Evolutionary conservation across 2,113 vertebrate genomes (phyloP).

Genomic region (Microcebus tavaratra): DNA sequence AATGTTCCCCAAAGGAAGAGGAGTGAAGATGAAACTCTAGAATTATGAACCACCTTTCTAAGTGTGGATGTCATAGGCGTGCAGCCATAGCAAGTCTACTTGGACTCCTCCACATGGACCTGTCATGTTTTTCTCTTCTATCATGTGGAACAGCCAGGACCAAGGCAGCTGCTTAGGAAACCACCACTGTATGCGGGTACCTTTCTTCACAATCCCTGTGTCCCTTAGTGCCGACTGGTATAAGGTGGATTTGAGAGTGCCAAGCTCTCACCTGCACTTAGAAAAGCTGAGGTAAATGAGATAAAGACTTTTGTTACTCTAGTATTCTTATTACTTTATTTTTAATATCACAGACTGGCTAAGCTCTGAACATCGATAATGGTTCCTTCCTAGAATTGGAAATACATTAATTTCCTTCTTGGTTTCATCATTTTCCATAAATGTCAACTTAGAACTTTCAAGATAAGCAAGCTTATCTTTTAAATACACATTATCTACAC

Average conservation of each 20-base stretch:
- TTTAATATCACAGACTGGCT: background rate
- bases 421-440: background rate
- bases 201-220: background rate
- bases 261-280: background rate
- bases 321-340: background rate
- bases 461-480: background rate
- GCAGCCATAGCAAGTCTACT: accelerated
- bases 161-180: accelerated
- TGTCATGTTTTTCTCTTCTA: too few relatives aligned
- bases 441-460: background rate
- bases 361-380: background rate
- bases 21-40: background rate
- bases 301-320: background rate
- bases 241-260: too few relatives aligned
- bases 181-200: accelerated
- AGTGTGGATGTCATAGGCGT: accelerated
- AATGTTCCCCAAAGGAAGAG: background rate
- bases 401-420: background rate
- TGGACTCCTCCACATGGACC: accelerated
- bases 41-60: background rate
- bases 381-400: background rate
- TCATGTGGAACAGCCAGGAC: background rate
- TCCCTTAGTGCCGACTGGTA: accelerated
- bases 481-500: background rate
- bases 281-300: background rate